Base-by-base conservation (phyloP, 1,140 invertebrate species). In the Brachionus koreanus region DNA sequence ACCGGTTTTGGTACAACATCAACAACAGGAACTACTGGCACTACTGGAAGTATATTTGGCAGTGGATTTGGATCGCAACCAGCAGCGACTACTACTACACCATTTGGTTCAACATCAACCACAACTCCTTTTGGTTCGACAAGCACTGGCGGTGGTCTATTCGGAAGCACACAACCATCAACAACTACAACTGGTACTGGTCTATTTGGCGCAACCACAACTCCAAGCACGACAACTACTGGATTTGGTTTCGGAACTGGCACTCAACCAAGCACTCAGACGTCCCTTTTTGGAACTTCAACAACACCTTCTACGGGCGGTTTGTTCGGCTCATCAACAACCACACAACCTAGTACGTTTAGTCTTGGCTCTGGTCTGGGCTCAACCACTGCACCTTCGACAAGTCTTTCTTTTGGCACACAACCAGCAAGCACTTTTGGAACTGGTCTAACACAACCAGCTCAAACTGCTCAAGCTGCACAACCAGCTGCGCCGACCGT, bases 61-160 rank as follows among this genome's bases (percentile, higher is more conserved):
- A 37, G 63, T 42, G 76, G 72, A 33, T 86, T 86, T 84, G 84
- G 84, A 13, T 83, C 84, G 19, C 84, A 75, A 16, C 43, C 65
- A 7, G 61, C 84, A 25, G 46, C 83, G 4, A 33, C 49, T 49
- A 16, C 75, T 10, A 7, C 9, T 65, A 35, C 76, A 77, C 49
- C 84, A 83, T 75, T 84, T 46, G 84, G 85, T 4, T 63, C 77
- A 29, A 65, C 79, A 12, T 84, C 86, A 1, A 86, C 88, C 83
- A 87, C 87, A 39, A 90, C 90, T 61, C 86, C 87, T 43, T 91
- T 91, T 85, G 89, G 89, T 43, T 83, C 86, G 74, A 90, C 90
- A 82, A 86, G 89, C 3, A 87, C 87, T 3, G 87, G 87, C 23
- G 23, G 75, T 42, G 83, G 83, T 33, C 33, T 52, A 13, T 67